Evolutionary conservation across 2,113 vertebrate species (phyloP), one percentile per base, ranked within the genome.

Genomic region (Percina caprodes): DNA sequence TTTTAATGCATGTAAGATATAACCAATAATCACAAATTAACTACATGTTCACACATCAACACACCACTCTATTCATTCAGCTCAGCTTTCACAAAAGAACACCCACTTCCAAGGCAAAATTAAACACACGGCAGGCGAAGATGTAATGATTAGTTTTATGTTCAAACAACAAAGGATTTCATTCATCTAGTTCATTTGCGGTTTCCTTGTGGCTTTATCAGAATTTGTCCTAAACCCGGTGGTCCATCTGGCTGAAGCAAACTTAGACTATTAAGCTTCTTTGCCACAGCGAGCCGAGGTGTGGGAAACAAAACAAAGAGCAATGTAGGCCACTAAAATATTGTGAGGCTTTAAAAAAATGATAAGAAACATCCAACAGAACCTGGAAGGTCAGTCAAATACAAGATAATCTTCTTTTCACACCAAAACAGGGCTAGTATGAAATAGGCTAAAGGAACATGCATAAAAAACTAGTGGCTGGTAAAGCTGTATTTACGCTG

Each of bases 251-350:
- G 75, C 80, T 46, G 58, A 21, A 58, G 80, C 81, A 86, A 90
- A 87, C 62, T 80, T 85, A 88, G 82, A 83, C 75, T 62, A 82
- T 85, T 92, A 94, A 91, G 92, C 93, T 85, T 77, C 84, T 93
- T 93, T 92, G 66, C 65, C 48, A 69, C 60, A 68, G 73, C n/a
- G 30, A 78, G 88, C 76, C 0, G 2, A 84, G 60, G 84, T 88
- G 80, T 85, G 56, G 81, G 71, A 84, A 86, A 85, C 30, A 90
- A 92, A 42, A 90, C 78, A 91, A 93, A 86, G 82, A 80, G 82
- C 84, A 56, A 76, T 74, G 72, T 68, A 65, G 80, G 63, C 45
- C 42, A 42, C 65, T 6, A 2, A 77, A 79, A 90, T 90, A 88
- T 92, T 87, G 88, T 42, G 65, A 56, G 74, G 77, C 48, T 88